phyloP scores from a whole-genome alignment of 1,140 invertebrate genomes.

The Drosophila pallidifrons region DNA sequence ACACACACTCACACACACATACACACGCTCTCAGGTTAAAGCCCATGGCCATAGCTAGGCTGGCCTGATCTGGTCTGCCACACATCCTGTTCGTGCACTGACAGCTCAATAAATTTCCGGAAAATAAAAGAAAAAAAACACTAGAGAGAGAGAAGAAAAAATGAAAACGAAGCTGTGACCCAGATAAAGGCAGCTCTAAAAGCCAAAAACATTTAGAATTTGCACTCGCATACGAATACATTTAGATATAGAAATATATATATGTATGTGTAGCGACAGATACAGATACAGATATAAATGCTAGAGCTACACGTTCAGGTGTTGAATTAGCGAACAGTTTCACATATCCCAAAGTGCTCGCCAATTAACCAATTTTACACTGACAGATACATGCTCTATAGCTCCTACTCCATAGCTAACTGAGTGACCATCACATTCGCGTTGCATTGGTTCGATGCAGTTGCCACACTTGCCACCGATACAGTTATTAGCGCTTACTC shows the following conservation, averaged over 20 bases:
- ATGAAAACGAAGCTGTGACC: constrained; percentile 35
- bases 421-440: neutral
- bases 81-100: constrained; percentile 21
- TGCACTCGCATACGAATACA: neutral
- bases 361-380: constrained; percentile 68
- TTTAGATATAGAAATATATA: neutral
- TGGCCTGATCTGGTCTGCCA: constrained; percentile 7
- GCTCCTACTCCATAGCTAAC: neutral
- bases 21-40: neutral
- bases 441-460: neutral
- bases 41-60: neutral
- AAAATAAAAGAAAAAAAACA: constrained; percentile 11
- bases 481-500: constrained; percentile 5
- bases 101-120: constrained; percentile 42
- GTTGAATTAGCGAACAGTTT: constrained; percentile 27
- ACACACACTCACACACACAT: neutral
- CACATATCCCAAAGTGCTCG: constrained; percentile 38
- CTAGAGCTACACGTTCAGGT: constrained; percentile 10
- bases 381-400: neutral
- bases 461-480: constrained; percentile 7
- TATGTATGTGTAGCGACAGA: neutral
- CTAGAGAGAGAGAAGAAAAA: neutral
- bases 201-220: constrained; percentile 22
- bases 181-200: constrained; percentile 21
- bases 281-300: constrained; percentile 11